phyloP scores from a whole-genome alignment of 2,888 invertebrate genomes.

The Philhelius pedissequus region DNA sequence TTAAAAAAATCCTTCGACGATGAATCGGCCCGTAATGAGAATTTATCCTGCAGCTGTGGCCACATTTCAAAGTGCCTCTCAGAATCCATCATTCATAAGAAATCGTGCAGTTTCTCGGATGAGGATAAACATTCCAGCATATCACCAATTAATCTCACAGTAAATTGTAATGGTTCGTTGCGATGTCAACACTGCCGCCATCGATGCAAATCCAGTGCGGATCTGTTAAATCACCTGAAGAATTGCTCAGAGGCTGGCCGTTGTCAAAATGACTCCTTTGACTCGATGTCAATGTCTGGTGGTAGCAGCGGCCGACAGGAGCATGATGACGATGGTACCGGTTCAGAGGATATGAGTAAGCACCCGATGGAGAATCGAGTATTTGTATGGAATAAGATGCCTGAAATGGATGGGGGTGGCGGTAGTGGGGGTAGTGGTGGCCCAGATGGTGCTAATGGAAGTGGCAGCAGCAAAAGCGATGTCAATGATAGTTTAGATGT shows the following conservation, averaged over 20 bases:
- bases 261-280: slow-evolving; percentile 77
- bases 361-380: slow-evolving; percentile 91
- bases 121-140: slow-evolving; percentile 73
- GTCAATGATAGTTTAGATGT: slow-evolving; percentile 62
- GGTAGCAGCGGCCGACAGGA: slow-evolving; percentile 78
- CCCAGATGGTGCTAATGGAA: slow-evolving; percentile 58
- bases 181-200: slow-evolving; percentile 92
- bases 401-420: slow-evolving; percentile 71
- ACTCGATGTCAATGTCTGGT: slow-evolving; percentile 75
- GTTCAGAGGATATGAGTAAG: slow-evolving; percentile 75
- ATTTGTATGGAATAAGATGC: slow-evolving; percentile 89
- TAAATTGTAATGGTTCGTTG: slow-evolving; percentile 81
- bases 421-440: slow-evolving; percentile 65
- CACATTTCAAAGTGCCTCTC: slow-evolving; percentile 90
- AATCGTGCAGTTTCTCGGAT: slow-evolving; percentile 81
- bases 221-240: slow-evolving; percentile 87
- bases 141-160: slow-evolving; percentile 79
- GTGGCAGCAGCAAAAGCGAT: slow-evolving; percentile 51
- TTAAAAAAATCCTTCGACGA: slow-evolving; percentile 87
- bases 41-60: slow-evolving; percentile 85
- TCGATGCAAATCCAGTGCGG: slow-evolving; percentile 90
- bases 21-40: slow-evolving; percentile 83
- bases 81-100: slow-evolving; percentile 89
- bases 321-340: slow-evolving; percentile 73
- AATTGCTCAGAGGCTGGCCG: slow-evolving; percentile 82